Conservation (phyloP, 2,113 vertebrate species). For the Neomonachus schauinslandi region DNA sequence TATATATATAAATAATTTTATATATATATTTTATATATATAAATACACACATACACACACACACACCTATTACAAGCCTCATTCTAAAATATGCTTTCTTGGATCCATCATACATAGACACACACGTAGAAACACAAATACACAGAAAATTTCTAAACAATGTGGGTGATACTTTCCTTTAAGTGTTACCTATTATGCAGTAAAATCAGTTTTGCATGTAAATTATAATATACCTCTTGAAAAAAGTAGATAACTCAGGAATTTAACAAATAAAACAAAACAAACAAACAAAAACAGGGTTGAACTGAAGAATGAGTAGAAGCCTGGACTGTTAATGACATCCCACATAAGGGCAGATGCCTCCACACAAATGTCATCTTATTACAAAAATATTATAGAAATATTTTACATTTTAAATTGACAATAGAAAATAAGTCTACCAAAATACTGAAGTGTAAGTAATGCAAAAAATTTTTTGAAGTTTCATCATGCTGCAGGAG, state of each 20-base stretch:
- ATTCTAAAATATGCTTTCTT: not conserved
- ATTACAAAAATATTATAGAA: not conserved
- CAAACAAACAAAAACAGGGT: not conserved
- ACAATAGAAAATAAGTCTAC: not conserved
- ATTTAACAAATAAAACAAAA: not conserved
- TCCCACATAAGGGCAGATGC: not conserved
- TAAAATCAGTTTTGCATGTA: not conserved
- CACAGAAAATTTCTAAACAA: not conserved
- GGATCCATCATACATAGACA: not conserved
- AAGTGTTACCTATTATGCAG: not conserved
- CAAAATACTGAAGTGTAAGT: not conserved
- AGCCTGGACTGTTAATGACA: not conserved
- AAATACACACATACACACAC: not conserved
- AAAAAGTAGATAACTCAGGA: not conserved
- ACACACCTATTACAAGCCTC: not conserved
- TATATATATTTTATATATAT: too few species aligned
- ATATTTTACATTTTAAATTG: conserved; percentile 10
- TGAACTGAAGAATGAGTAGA: not conserved
- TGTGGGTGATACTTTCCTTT: not conserved
- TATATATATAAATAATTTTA: too few species aligned
- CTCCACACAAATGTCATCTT: not conserved
- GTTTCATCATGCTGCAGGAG: not conserved
- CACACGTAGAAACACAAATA: not conserved
- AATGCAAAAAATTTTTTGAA: not conserved
- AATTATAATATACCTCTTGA: not conserved